Conservation (phyloP, 2,888 invertebrate species). For the Zelleria hepariella region DNA sequence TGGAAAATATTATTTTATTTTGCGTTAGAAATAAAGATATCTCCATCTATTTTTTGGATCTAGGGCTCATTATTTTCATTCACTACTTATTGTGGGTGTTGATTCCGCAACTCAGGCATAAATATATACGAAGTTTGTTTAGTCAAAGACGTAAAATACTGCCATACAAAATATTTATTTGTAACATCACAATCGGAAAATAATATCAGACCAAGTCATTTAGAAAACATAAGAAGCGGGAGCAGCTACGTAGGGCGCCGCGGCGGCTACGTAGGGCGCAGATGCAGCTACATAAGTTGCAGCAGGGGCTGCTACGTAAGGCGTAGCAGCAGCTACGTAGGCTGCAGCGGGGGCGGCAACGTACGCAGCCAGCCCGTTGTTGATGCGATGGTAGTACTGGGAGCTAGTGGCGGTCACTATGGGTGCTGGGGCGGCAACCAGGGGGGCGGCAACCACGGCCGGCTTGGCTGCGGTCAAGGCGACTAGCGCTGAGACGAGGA, state of each 20-base stretch:
- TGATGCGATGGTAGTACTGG: constrained; percentile 77
- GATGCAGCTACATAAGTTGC: constrained; percentile 28
- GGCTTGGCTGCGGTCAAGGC: constrained; percentile 52
- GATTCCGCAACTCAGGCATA: too few species aligned
- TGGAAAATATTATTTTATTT: too few species aligned
- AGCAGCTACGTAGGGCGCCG: constrained; percentile 12
- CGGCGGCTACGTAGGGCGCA: constrained; percentile 16
- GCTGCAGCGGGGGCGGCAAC: constrained; percentile 47
- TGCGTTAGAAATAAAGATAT: too few species aligned
- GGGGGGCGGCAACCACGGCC: constrained; percentile 35
- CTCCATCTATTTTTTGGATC: too few species aligned
- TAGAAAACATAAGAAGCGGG: constrained; percentile 8
- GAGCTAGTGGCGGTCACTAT: constrained; percentile 77
- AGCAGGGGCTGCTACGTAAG: constrained; percentile 30
- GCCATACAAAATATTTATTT: not conserved
- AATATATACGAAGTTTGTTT: too few species aligned
- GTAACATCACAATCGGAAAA: not conserved
- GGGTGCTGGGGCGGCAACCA: constrained; percentile 55
- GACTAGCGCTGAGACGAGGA: constrained; percentile 45
- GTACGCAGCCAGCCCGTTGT: constrained; percentile 66
- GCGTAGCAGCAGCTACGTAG: constrained; percentile 22
- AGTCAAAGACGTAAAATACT: not conserved
- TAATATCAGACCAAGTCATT: not conserved
- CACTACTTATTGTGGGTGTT: too few species aligned
- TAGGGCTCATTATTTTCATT: too few species aligned